Base-by-base conservation (phyloP, 2,888 invertebrate species). In the Drosophila atroscutellata region DNA sequence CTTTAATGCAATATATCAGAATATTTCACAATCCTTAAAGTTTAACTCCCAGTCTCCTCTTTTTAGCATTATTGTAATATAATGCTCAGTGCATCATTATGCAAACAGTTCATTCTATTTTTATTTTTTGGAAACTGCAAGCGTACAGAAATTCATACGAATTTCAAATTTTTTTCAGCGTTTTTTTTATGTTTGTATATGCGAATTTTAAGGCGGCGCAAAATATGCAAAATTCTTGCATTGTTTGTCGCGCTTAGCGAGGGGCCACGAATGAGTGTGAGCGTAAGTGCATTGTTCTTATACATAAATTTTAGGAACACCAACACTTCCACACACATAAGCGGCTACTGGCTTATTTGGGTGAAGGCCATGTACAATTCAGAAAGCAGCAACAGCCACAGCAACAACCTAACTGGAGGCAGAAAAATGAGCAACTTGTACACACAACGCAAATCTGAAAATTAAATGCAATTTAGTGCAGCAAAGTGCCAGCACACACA, bases 381-480 rank as follows among this genome's bases (percentile, higher is more conserved):
- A 70, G 73, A 67, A 65, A 72, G 69, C 68, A 55, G 56, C 72
- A 70, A 42, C 63, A 65, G 69, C 71, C 47, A 42, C 42, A 65
- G 69, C 71, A 49, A 42, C 42, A 63, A 67, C 66, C 42, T 51
- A 57, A 50, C 58, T 49, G 71, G 28, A 32, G 52, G 45, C 42
- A 60, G 60, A 71, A 51, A 67, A 55, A 58, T 39, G 20, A 69
- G 34, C 34, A 61, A 24, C 52, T 45, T 45, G 51, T 54, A 37
- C 39, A 63, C 75, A 64, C 49, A 70, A 57, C 57, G 64, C 70
- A 86, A 86, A 86, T 86, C 89, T 86, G 77, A 72, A 84, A 86
- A 89, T 86, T 89, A 86, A 86, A 89, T 86, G 85, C 85, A 86
- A 86, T 86, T 86, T 86, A 85, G 84, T 89, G 84, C 89, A 83